phyloP scores from a whole-genome alignment of 1,140 invertebrate genomes.

The Amphibalanus amphitrite region DNA sequence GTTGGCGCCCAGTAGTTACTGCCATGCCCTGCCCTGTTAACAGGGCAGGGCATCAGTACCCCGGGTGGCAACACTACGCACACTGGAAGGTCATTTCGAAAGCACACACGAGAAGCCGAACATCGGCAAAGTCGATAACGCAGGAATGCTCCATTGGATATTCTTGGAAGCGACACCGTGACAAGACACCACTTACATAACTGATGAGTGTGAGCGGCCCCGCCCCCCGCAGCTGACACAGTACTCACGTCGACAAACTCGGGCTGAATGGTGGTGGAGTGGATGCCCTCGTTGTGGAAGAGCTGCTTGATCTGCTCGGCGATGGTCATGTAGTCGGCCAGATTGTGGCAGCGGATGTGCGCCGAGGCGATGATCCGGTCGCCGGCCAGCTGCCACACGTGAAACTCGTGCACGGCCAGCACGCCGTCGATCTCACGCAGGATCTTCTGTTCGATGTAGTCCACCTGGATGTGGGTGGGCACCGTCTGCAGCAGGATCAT shows the following conservation, averaged over 20 bases:
- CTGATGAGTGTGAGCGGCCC: too few species aligned
- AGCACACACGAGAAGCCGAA: not conserved
- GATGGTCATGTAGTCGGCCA: conserved; percentile 27
- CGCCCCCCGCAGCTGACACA: conserved; percentile 18
- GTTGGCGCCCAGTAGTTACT: too few species aligned
- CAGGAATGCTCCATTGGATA: not conserved
- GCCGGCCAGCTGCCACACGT: conserved; percentile 82
- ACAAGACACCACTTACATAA: conserved; percentile 7
- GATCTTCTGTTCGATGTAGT: conserved; percentile 53
- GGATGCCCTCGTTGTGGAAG: conserved; percentile 82
- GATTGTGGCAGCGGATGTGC: conserved; percentile 50
- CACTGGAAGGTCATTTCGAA: not conserved
- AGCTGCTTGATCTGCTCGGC: conserved; percentile 88
- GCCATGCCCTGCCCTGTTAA: too few species aligned
- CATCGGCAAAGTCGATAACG: not conserved
- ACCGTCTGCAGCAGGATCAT: conserved; percentile 79
- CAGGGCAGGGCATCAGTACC: too few species aligned
- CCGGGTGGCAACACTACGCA: not conserved
- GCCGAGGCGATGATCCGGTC: conserved; percentile 84
- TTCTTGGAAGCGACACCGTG: not conserved
- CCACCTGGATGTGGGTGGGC: conserved; percentile 66
- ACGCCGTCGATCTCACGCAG: conserved; percentile 75
- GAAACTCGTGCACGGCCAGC: conserved; percentile 81
- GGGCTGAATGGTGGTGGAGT: conserved; percentile 83
- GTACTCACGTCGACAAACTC: conserved; percentile 62